Conservation (phyloP, 2,797 vertebrate genomes). For the Gambelia wislizenii region DNA sequence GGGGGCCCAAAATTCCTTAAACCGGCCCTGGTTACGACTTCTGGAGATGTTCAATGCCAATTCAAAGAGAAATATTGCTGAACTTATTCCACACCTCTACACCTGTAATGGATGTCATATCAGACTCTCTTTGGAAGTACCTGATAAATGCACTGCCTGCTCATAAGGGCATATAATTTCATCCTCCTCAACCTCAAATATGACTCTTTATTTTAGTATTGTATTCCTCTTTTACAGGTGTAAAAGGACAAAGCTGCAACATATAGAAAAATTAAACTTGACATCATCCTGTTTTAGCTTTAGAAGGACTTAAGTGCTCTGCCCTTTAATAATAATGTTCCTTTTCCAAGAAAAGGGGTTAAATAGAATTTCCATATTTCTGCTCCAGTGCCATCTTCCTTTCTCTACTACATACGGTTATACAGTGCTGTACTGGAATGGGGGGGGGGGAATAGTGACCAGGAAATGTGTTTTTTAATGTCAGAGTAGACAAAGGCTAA, state of each 20-base stretch:
- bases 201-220: not conserved
- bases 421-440: not conserved
- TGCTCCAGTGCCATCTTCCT: not conserved
- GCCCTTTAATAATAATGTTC: not conserved
- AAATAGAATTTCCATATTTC: not conserved
- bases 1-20: too few relatives aligned
- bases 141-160: not conserved
- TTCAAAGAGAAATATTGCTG: not conserved
- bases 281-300: not conserved
- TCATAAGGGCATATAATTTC: fast-evolving
- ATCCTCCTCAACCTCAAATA: fast-evolving
- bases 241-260: not conserved
- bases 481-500: constrained; percentile 31
- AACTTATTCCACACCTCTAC: not conserved
- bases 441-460: not conserved
- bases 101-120: not conserved
- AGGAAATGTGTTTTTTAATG: not conserved
- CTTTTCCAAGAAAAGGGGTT: not conserved
- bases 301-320: not conserved
- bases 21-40: too few relatives aligned
- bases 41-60: not conserved
- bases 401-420: constrained; percentile 13
- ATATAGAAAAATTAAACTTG: not conserved
- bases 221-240: not conserved
- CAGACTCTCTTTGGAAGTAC: not conserved